These are phyloP conservation scores for Tenthredo mesomela DNA, from an alignment of 2,888 invertebrate genomes.

Conservation along the genomic window DNA sequence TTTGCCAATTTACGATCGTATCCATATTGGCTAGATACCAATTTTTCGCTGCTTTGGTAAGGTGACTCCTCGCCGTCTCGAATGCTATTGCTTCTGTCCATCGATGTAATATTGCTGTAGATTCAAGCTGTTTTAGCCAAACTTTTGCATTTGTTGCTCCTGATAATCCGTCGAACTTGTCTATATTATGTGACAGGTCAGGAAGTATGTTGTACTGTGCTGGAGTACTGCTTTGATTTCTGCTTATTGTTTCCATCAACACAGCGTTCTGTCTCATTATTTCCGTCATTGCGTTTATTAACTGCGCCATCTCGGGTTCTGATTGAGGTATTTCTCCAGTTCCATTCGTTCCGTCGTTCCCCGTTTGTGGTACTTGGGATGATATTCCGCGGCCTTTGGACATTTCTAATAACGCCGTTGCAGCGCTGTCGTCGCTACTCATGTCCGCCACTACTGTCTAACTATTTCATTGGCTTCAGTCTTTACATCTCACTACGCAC, in stretches of 20 bases:
- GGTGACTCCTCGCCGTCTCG: slow-evolving; percentile 57
- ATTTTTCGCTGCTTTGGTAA: slow-evolving; percentile 50
- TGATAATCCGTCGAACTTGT: slow-evolving; percentile 36
- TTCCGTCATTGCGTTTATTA: not conserved
- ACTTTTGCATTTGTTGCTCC: not conserved
- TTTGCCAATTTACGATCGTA: slow-evolving; percentile 52
- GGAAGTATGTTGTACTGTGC: not conserved
- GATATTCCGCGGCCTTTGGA: too few species aligned
- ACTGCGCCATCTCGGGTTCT: not conserved
- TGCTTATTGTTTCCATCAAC: not conserved
- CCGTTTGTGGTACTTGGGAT: too few species aligned
- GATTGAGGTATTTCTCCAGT: too few species aligned
- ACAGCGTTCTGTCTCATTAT: not conserved
- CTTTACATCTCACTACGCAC: too few species aligned
- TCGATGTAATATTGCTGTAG: slow-evolving; percentile 49
- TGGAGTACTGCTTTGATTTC: not conserved
- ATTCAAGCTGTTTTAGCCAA: slow-evolving; percentile 52
- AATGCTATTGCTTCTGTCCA: slow-evolving; percentile 56
- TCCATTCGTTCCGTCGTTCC: too few species aligned
- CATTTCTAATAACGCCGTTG: too few species aligned
- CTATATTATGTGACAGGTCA: slow-evolving; percentile 29
- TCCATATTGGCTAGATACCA: slow-evolving; percentile 52
- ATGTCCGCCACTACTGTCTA: too few species aligned
- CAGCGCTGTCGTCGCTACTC: too few species aligned
- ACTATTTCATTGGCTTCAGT: too few species aligned